A percentile compares a stretch with the other conserved stretches of the same genome.
phyloP scores from a whole-genome alignment of 2,888 invertebrate genomes.

The Chymomyza caudatula region DNA sequence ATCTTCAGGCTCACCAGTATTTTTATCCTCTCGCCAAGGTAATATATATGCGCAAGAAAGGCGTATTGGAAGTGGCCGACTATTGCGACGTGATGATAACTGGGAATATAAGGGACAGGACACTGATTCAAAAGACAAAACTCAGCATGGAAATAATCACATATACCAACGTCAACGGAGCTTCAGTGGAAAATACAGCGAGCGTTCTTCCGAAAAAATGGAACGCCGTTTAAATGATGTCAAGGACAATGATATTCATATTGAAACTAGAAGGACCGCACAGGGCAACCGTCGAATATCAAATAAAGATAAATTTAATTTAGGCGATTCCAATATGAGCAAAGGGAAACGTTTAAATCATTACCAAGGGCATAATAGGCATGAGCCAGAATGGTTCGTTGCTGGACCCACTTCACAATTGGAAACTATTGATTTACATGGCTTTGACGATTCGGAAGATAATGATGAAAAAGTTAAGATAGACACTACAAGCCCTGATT shows the following conservation, averaged over 20 bases:
- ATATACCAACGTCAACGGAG: slow-evolving; percentile 42
- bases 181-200: slow-evolving; percentile 28
- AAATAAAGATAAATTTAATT: slow-evolving; percentile 45
- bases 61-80: slow-evolving; percentile 92
- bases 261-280: slow-evolving; percentile 52
- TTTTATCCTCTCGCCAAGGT: slow-evolving; percentile 31
- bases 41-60: slow-evolving; percentile 73
- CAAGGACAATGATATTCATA: slow-evolving; percentile 49
- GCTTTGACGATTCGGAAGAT: slow-evolving; percentile 86
- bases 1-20: slow-evolving; percentile 39
- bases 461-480: slow-evolving; percentile 71
- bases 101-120: slow-evolving; percentile 79
- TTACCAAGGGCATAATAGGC: slow-evolving; percentile 78
- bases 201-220: slow-evolving; percentile 26
- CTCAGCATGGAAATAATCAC: slow-evolving; percentile 25
- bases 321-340: slow-evolving; percentile 20
- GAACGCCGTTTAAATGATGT: slow-evolving; percentile 82
- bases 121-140: slow-evolving; percentile 37
- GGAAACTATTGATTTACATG: slow-evolving; percentile 95
- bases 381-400: slow-evolving; percentile 94
- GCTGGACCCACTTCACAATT: slow-evolving; percentile 93
- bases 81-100: slow-evolving; percentile 80
- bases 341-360: slow-evolving; percentile 41
- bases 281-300: slow-evolving; percentile 34
- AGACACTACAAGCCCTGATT: background rate